phyloP scores from a whole-genome alignment of 2,113 vertebrate species.

The Camelus dromedarius region DNA sequence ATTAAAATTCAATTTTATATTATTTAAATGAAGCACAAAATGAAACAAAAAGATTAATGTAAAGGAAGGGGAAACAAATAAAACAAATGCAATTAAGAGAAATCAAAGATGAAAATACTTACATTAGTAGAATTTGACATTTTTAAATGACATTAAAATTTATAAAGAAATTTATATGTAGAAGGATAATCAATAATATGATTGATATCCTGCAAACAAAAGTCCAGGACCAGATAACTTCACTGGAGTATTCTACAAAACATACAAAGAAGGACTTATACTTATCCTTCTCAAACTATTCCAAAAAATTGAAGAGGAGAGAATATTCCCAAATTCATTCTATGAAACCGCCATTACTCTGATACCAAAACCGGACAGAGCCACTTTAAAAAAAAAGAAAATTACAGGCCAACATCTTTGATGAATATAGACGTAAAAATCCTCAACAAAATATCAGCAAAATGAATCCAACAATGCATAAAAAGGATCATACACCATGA shows the following conservation, averaged over 20 bases:
- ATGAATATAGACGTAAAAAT: neutral
- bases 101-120: conserved; percentile 39
- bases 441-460: neutral
- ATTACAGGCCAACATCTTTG: neutral
- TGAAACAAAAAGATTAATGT: conserved; percentile 34
- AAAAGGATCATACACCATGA: too few relatives aligned
- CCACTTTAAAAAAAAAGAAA: neutral
- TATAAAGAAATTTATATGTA: neutral
- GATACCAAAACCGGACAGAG: neutral
- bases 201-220: neutral
- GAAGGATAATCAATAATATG: neutral
- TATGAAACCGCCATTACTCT: neutral
- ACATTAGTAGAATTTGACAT: conserved; percentile 10
- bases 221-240: neutral
- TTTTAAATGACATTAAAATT: neutral
- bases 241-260: neutral
- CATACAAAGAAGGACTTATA: neutral
- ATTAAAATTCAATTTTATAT: conserved; percentile 39
- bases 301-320: neutral
- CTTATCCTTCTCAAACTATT: neutral
- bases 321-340: neutral
- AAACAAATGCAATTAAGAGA: conserved; percentile 25
- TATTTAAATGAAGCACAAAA: conserved; percentile 58
- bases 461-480: neutral
- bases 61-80: neutral